Conservation (phyloP, 2,888 invertebrate genomes). For the Blastobasis lacticolella region DNA sequence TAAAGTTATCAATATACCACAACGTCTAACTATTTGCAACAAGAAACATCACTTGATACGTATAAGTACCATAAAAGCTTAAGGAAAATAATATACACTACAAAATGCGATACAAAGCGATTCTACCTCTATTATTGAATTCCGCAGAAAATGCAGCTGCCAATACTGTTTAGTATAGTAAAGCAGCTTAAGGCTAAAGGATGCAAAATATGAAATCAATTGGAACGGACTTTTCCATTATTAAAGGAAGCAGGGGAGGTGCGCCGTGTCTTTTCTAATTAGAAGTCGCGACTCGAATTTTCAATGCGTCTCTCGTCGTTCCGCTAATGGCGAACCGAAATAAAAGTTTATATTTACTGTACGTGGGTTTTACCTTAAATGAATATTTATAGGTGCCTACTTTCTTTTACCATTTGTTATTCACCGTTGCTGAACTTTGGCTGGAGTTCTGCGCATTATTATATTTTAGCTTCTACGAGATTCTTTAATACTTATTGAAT, state of each 20-base stretch:
- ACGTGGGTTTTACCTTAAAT: slow-evolving; percentile 54
- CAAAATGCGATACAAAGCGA: too few relatives aligned
- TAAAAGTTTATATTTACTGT: slow-evolving; percentile 72
- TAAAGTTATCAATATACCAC: too few relatives aligned
- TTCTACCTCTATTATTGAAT: too few relatives aligned
- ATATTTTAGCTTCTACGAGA: too few relatives aligned
- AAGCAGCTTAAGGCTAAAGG: slow-evolving; percentile 26
- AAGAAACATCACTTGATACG: too few relatives aligned
- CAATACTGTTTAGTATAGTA: not conserved
- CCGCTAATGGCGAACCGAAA: slow-evolving; percentile 58
- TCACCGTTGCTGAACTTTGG: slow-evolving; percentile 47
- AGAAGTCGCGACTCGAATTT: slow-evolving; percentile 68
- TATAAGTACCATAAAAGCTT: too few relatives aligned
- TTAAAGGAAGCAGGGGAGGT: slow-evolving; percentile 52
- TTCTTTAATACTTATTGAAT: too few relatives aligned
- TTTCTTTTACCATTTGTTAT: slow-evolving; percentile 48
- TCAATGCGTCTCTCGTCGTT: slow-evolving; percentile 52
- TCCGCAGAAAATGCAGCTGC: not conserved
- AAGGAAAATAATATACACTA: too few relatives aligned
- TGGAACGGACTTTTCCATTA: slow-evolving; percentile 59
- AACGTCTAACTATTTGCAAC: too few relatives aligned
- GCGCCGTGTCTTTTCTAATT: slow-evolving; percentile 62
- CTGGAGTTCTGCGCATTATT: slow-evolving; percentile 37
- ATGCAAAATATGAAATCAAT: slow-evolving; percentile 64
- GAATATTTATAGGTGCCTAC: slow-evolving; percentile 56